Percentiles rank a stretch among this genome's conserved stretches.
Conservation (phyloP, 1,140 invertebrate species). For the Cydia strobilella region DNA sequence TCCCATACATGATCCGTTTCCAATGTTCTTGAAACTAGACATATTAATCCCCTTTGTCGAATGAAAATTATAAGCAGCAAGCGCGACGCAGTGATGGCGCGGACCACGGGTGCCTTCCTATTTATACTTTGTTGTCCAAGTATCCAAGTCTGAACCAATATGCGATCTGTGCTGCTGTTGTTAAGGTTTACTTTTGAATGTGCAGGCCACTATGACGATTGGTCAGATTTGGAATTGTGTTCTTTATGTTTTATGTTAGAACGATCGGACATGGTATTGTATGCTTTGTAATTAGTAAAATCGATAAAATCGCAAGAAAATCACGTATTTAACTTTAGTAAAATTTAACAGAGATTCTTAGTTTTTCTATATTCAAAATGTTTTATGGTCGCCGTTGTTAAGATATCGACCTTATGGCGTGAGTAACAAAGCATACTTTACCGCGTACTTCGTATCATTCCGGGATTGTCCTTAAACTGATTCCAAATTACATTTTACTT, state of each 20-base stretch:
- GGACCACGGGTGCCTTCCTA: slow-evolving; percentile 12
- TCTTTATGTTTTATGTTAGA: slow-evolving; percentile 12
- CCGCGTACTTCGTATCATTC: slow-evolving; percentile 21
- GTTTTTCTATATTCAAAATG: too few species aligned
- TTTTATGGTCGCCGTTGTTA: not conserved
- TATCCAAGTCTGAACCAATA: not conserved
- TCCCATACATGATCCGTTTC: too few species aligned
- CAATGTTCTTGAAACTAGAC: not conserved
- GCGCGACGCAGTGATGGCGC: not conserved
- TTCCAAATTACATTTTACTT: not conserved
- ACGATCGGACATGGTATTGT: not conserved
- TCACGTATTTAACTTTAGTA: too few species aligned
- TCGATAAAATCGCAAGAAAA: too few species aligned
- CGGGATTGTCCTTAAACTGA: slow-evolving; percentile 23
- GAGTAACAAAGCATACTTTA: not conserved
- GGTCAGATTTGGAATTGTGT: slow-evolving; percentile 9
- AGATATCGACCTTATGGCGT: not conserved
- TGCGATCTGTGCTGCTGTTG: not conserved
- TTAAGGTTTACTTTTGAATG: not conserved
- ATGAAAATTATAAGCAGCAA: not conserved
- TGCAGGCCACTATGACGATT: not conserved
- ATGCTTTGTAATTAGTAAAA: not conserved
- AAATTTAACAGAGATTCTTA: too few species aligned
- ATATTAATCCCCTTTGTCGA: not conserved
- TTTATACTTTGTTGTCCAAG: slow-evolving; percentile 18